Evolutionary conservation across 2,797 vertebrate genomes (phyloP), one percentile per base, ranked within the genome.

Genomic region (Denticeps clupeoides): DNA sequence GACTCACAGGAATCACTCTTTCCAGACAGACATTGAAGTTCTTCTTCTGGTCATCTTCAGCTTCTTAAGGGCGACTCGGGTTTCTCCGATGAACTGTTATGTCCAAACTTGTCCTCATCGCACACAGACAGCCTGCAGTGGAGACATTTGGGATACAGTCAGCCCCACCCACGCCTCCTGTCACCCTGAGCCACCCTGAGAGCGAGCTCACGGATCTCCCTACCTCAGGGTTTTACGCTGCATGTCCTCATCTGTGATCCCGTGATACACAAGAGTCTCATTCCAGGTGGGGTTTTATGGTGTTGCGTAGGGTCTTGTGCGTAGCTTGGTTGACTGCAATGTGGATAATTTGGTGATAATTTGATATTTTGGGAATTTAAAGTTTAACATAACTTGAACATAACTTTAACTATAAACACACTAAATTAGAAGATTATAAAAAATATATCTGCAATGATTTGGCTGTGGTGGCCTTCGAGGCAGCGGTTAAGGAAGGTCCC

Each of bases 61-160:
- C 33, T 97, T 97, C 78, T 96, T 97, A 67, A 98, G 79, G 0
- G 90, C 87, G 65, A 97, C 86, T 58, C 94, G 71, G n/a, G 90
- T 97, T 80, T 97, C 93, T 1, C 93, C 93, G 0, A 97, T 97
- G 28, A 97, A 97, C 60, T 98, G 1, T 97, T 98, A 53, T 98
- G 93, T 42, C 93, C 93, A 8, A 98, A 96, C 63, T 95, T 97
- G 74, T 98, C 94, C 63, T 98, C 93, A 4, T 98, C 94, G 2
- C 91, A 97, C 50, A 97, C 93, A 0, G 94, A 97, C 63, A 38
- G 35, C 35, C 35, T 38, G 35, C 21, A 21, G 4, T 9, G 5
- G 9, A 38, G 21, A 21, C 35, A 38, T 11, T 16, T 16, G 18
- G 10, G 8, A 3, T 38, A 2, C 10, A 5, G 9, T n/a, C 35